Conservation (phyloP, 2,113 vertebrate genomes). For the Pogona vitticeps region DNA sequence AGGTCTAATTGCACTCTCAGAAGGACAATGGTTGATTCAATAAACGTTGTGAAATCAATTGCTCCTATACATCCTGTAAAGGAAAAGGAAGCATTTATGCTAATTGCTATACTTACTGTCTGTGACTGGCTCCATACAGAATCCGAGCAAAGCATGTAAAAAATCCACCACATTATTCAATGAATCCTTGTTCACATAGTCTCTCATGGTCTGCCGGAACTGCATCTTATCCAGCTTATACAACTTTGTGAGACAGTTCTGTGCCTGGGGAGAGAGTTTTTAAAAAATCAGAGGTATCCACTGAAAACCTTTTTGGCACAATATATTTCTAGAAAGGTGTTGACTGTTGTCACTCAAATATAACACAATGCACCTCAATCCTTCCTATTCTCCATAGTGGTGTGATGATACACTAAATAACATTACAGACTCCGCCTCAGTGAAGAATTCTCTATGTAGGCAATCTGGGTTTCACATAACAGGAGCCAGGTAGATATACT, state of each 20-base stretch:
- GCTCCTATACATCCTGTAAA: background rate
- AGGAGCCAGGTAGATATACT: background rate
- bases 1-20: slow-evolving; percentile 2
- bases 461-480: background rate
- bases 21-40: background rate
- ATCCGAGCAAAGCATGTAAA: slow-evolving; percentile 96
- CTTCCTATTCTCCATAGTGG: no score
- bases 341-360: background rate
- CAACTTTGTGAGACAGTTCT: slow-evolving; percentile 94
- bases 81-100: slow-evolving; percentile 1
- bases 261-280: slow-evolving; percentile 83
- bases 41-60: slow-evolving; percentile 8
- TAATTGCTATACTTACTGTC: slow-evolving; percentile 88
- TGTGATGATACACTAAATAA: background rate
- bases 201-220: slow-evolving; percentile 96
- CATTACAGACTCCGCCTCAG: background rate
- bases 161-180: slow-evolving; percentile 99
- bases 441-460: background rate
- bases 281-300: slow-evolving; percentile 58
- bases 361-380: background rate
- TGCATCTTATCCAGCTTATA: slow-evolving; percentile 98
- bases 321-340: background rate
- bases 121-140: slow-evolving; percentile 98
- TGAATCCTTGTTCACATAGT: slow-evolving; percentile 98
- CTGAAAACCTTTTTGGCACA: background rate